Conservation (phyloP, 2,888 invertebrate genomes). For the Aporophyla lueneburgensis region DNA sequence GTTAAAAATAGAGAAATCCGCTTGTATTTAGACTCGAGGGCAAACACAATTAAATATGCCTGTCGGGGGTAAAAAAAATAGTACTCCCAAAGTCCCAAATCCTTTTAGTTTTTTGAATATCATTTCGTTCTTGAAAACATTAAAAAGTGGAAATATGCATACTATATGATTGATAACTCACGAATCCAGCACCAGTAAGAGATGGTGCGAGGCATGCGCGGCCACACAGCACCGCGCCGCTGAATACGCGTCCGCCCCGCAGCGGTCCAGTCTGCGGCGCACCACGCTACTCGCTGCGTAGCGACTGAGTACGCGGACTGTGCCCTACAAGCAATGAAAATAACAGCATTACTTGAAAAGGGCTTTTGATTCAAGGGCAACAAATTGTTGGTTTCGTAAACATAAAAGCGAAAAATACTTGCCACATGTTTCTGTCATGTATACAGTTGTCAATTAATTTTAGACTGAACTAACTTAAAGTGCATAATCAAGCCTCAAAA, state of each 20-base stretch:
- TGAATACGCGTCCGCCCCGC: conserved; percentile 69
- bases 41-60: too few relatives aligned
- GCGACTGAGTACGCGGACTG: conserved; percentile 81
- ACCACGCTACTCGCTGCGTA: conserved; percentile 79
- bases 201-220: conserved; percentile 83
- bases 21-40: neutral
- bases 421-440: too few relatives aligned
- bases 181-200: conserved; percentile 84
- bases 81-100: too few relatives aligned
- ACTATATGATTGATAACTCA: conserved; percentile 69
- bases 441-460: too few relatives aligned
- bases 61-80: too few relatives aligned
- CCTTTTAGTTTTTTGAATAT: too few relatives aligned
- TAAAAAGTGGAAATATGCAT: neutral
- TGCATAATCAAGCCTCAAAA: neutral
- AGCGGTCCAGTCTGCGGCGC: conserved; percentile 79
- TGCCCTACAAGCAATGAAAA: conserved; percentile 74
- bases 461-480: neutral
- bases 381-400: neutral
- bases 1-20: neutral
- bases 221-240: conserved; percentile 76
- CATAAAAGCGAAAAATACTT: too few relatives aligned
- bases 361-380: too few relatives aligned
- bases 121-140: neutral
- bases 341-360: too few relatives aligned